Evolutionary conservation across 2,797 vertebrate genomes (phyloP).

Genomic region (Betta splendens): DNA sequence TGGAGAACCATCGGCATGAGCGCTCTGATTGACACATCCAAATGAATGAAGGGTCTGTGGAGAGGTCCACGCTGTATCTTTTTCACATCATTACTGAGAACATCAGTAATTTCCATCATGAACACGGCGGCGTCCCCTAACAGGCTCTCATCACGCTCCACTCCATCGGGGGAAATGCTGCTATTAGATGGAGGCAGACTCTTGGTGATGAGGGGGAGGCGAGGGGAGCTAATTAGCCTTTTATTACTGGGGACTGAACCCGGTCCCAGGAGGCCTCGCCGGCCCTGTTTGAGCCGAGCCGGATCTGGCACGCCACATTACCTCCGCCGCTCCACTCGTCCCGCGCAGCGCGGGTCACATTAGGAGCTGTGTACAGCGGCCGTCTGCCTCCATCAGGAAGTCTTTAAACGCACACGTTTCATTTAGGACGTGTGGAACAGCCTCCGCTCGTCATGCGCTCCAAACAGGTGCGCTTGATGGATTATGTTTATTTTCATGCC

Average conservation of each 20-base stretch:
- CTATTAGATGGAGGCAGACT: conserved; percentile 66
- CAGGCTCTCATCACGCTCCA: conserved; percentile 58
- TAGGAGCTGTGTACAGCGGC: conserved; percentile 22
- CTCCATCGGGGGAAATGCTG: conserved; percentile 74
- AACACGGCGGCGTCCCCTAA: conserved; percentile 63
- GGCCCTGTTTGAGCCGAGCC: conserved; percentile 66
- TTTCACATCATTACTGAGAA: conserved; percentile 72
- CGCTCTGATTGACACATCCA: conserved; percentile 67
- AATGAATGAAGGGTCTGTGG: conserved; percentile 50
- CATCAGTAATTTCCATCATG: conserved; percentile 76
- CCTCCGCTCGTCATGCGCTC: background rate
- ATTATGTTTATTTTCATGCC: conserved; percentile 3
- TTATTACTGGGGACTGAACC: conserved; percentile 67
- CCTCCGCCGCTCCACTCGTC: conserved; percentile 30
- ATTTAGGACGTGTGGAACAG: background rate
- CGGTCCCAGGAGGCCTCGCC: conserved; percentile 58
- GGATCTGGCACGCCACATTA: conserved; percentile 61
- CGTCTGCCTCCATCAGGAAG: conserved; percentile 1
- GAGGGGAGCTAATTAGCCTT: conserved; percentile 73
- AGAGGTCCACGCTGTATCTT: conserved; percentile 58
- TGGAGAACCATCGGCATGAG: conserved; percentile 15
- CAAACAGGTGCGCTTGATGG: background rate
- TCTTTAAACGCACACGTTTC: conserved; percentile 9
- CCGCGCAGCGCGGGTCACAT: conserved; percentile 37
- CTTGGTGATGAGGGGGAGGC: conserved; percentile 58